Base-by-base conservation (phyloP, 2,113 vertebrate species). In the Albula goreensis region DNA sequence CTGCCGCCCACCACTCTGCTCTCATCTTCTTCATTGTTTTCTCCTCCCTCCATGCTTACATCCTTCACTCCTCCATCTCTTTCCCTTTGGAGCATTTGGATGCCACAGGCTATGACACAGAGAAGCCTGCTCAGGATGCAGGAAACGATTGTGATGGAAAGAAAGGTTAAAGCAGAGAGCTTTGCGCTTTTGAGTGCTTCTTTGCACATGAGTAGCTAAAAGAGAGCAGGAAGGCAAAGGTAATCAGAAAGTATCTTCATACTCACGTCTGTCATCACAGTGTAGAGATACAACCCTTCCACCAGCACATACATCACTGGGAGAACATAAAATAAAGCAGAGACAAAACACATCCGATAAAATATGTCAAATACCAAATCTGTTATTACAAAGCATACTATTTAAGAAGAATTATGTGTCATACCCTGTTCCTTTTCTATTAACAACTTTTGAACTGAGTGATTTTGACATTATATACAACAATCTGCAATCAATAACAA, bases 211-310 rank as follows among this genome's bases (percentile, higher is more conserved):
- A 41, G 31, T 41, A 41, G 31, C 31, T 41, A 41, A 41, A 25
- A n/a, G 3, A 56, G 50, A 13, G 57, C 70, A 22, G 41, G 15
- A 0, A 10, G 17, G 17, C 9, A 77, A 84, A 50, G 6, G 31
- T 53, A 31, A 74, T 12, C 31, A 78, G 17, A 52, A 5, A 78
- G 50, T 50, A 60, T 10, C 80, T 81, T 84, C 11, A 94, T 50
- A 92, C 97, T 97, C 93, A 99, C 98, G 22, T 86, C 95, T 94
- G 87, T 91, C 93, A 85, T 96, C 94, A 87, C 98, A 99, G 11
- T 89, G 92, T 85, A 99, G 92, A 3, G 93, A 91, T 81, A 96
- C 88, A 82, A 97, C 91, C 50, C 89, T 85, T 70, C 95, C 90
- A 56, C 94, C 90, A 49, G 66, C 78, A 90, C 98, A 99, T 6